phyloP scores from a whole-genome alignment of 1,140 invertebrate species.

The Achroia grisella region DNA sequence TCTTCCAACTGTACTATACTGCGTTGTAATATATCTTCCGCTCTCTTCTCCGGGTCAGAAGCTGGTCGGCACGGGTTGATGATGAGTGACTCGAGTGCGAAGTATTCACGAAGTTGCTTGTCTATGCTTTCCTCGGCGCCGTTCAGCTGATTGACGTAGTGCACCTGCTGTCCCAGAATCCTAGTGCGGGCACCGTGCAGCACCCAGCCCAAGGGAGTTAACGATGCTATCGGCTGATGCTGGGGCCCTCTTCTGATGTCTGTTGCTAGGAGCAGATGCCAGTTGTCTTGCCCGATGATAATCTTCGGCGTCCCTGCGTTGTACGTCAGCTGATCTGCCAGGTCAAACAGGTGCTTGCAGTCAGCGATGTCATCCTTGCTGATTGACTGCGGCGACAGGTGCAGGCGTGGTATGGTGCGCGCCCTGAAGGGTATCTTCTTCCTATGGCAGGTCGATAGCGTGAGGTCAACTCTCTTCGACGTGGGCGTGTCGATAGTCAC shows the following conservation, averaged over 20 bases:
- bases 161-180: not conserved
- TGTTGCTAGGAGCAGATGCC: conserved; percentile 10
- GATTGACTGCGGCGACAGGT: not conserved
- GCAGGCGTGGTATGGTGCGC: not conserved
- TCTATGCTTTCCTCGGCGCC: not conserved
- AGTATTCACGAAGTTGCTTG: not conserved
- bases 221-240: conserved; percentile 15
- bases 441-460: too few species aligned
- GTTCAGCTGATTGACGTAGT: not conserved
- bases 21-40: not conserved
- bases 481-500: too few species aligned
- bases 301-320: not conserved
- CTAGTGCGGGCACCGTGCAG: conserved; percentile 10
- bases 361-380: not conserved
- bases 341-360: conserved; percentile 6
- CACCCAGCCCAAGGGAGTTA: conserved; percentile 20
- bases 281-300: conserved; percentile 17
- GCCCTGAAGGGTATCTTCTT: too few species aligned
- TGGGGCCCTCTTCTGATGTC: conserved; percentile 1
- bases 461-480: too few species aligned
- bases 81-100: not conserved
- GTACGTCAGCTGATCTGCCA: conserved; percentile 1
- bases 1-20: not conserved
- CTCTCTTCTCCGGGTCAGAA: not conserved
- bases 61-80: not conserved